Evolutionary conservation across 1,140 invertebrate genomes (phyloP).

Genomic region (Hyposmocoma kahamanoa): DNA sequence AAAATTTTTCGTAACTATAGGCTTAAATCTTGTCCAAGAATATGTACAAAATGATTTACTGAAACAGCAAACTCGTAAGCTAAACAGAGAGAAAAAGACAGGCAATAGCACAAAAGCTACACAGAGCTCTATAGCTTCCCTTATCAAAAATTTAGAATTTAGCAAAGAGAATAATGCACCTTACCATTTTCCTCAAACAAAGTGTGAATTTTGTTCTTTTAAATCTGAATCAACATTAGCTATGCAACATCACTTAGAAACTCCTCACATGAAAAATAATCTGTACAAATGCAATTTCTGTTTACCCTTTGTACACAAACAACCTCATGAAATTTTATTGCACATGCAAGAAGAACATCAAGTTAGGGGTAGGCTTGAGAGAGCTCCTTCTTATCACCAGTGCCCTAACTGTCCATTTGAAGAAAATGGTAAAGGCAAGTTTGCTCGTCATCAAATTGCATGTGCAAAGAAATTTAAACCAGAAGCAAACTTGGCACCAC

Average conservation of each 20-base stretch:
- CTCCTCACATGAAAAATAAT: conserved; percentile 92
- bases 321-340: conserved; percentile 90
- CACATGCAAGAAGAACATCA: conserved; percentile 95
- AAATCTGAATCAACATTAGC: conserved; percentile 92
- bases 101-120: conserved; percentile 80
- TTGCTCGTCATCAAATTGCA: conserved; percentile 90
- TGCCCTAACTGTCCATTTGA: conserved; percentile 96
- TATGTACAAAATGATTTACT: conserved; percentile 93
- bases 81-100: conserved; percentile 75
- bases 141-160: conserved; percentile 88
- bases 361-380: conserved; percentile 85
- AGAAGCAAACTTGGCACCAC: conserved; percentile 88
- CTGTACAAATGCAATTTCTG: conserved; percentile 93
- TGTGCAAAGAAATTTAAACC: conserved; percentile 94
- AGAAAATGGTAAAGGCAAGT: conserved; percentile 94
- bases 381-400: conserved; percentile 90
- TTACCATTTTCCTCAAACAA: conserved; percentile 85
- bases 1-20: conserved; percentile 94
- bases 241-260: conserved; percentile 92
- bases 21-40: conserved; percentile 93
- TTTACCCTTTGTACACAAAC: conserved; percentile 85
- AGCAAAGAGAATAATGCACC: conserved; percentile 93
- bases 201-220: conserved; percentile 94
- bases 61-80: conserved; percentile 88
- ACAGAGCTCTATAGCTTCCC: conserved; percentile 84